Evolutionary conservation across 2,797 vertebrate species (phyloP).

Genomic region (Sorex maritimensis): DNA sequence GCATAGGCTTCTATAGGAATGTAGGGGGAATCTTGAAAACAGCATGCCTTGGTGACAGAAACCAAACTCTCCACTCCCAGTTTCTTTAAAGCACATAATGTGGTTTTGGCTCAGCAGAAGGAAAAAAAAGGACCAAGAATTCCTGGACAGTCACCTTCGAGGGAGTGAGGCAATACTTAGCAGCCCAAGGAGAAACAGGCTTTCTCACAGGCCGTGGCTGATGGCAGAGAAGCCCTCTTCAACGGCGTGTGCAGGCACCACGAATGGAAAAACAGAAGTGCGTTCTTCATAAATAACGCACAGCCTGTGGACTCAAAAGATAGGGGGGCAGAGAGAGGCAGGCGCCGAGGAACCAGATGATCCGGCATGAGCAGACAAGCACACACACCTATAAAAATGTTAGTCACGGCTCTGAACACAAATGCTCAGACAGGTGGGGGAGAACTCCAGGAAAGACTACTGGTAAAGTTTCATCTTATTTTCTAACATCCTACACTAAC

Average conservation of each 20-base stretch:
- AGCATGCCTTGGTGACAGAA: background rate
- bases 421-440: background rate
- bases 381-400: background rate
- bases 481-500: constrained; percentile 45
- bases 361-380: background rate
- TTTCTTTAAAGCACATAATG: background rate
- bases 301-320: background rate
- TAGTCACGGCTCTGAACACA: background rate
- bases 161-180: background rate
- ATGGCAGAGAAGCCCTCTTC: background rate
- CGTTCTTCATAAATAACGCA: background rate
- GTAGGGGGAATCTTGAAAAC: background rate
- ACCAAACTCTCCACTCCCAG: background rate
- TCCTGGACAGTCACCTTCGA: background rate
- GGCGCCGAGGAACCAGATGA: background rate
- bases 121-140: background rate
- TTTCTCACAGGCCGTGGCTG: background rate
- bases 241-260: background rate
- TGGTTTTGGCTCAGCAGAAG: background rate
- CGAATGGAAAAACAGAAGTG: background rate
- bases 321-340: background rate
- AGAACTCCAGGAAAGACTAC: constrained; percentile 42
- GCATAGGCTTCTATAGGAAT: background rate
- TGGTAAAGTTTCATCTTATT: constrained; percentile 5
- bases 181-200: background rate